Percentiles rank a stretch among this genome's conserved stretches.
phyloP scores from a whole-genome alignment of 2,888 invertebrate species.

The Drosophila acutilabella region DNA sequence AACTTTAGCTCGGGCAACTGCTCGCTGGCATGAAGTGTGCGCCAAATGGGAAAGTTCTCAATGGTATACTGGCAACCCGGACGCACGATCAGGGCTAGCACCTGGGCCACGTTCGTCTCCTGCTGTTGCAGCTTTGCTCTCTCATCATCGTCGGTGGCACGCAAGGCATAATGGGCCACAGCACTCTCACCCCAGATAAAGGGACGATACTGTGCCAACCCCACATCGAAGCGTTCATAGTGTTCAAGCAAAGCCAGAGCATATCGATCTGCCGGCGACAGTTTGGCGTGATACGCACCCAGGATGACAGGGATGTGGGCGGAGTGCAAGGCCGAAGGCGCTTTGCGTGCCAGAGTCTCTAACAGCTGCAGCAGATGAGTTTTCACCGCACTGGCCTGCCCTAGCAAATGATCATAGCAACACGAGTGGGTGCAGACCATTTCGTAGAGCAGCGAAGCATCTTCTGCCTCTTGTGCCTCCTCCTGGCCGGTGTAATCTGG shows the following conservation, averaged over 20 bases:
- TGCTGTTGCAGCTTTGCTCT: constrained; percentile 87
- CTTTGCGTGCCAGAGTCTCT: constrained; percentile 87
- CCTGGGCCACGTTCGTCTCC: constrained; percentile 90
- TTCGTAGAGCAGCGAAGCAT: constrained; percentile 87
- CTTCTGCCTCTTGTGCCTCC: constrained; percentile 7
- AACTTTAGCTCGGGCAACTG: constrained; percentile 81
- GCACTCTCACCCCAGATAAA: constrained; percentile 94
- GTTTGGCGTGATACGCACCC: constrained; percentile 91
- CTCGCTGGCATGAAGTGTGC: constrained; percentile 85
- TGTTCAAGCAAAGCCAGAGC: constrained; percentile 89
- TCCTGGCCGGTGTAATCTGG: constrained; percentile 79
- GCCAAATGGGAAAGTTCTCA: constrained; percentile 89
- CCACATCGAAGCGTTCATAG: constrained; percentile 89
- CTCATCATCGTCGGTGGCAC: constrained; percentile 85
- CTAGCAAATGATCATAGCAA: constrained; percentile 89
- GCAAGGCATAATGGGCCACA: constrained; percentile 90
- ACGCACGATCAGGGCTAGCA: constrained; percentile 89
- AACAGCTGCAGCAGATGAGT: constrained; percentile 89
- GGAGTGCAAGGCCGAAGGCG: constrained; percentile 87
- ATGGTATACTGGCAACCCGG: constrained; percentile 89
- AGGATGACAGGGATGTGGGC: constrained; percentile 91
- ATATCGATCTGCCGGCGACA: constrained; percentile 89
- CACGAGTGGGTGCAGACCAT: constrained; percentile 92
- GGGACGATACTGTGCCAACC: constrained; percentile 90
- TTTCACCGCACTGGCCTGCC: constrained; percentile 85